These are phyloP conservation scores for Chloromyia formosa DNA, from an alignment of 2,888 invertebrate genomes.

Conservation along the genomic window DNA sequence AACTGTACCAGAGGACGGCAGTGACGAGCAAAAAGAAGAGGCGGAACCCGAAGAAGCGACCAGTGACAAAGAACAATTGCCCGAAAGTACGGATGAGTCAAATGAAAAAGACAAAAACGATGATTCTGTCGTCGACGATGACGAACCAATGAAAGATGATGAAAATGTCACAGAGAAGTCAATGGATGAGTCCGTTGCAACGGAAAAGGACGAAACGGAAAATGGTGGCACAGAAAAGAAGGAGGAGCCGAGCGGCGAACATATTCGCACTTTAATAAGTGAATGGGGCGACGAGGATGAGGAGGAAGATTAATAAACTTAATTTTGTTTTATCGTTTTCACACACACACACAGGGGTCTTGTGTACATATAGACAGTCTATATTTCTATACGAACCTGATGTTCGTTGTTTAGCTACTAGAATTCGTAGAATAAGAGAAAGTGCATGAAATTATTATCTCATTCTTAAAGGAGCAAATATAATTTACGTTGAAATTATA, in stretches of 20 bases:
- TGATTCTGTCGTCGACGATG: slow-evolving; percentile 26
- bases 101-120: slow-evolving; percentile 44
- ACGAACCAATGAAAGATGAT: slow-evolving; percentile 5
- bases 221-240: slow-evolving; percentile 18
- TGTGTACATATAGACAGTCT: too few species aligned
- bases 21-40: slow-evolving; percentile 47
- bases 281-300: slow-evolving; percentile 63
- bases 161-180: slow-evolving; percentile 49
- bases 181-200: slow-evolving; percentile 1
- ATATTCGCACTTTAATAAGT: slow-evolving; percentile 53
- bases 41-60: slow-evolving; percentile 41
- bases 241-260: slow-evolving; percentile 13
- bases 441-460: too few species aligned
- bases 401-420: too few species aligned
- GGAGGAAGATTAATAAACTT: slow-evolving; percentile 51
- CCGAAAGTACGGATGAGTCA: slow-evolving; percentile 15
- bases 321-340: too few species aligned
- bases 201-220: slow-evolving; percentile 2
- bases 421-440: background rate
- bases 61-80: slow-evolving; percentile 29
- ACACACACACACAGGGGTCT: too few species aligned
- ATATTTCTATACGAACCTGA: background rate
- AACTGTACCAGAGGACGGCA: slow-evolving; percentile 34
- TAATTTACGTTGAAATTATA: too few species aligned
- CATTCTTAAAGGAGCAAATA: too few species aligned